Evolutionary conservation across 1,140 invertebrate species (phyloP), one percentile per base, ranked within the genome.

Genomic region (Chrysomallon squamiferum): DNA sequence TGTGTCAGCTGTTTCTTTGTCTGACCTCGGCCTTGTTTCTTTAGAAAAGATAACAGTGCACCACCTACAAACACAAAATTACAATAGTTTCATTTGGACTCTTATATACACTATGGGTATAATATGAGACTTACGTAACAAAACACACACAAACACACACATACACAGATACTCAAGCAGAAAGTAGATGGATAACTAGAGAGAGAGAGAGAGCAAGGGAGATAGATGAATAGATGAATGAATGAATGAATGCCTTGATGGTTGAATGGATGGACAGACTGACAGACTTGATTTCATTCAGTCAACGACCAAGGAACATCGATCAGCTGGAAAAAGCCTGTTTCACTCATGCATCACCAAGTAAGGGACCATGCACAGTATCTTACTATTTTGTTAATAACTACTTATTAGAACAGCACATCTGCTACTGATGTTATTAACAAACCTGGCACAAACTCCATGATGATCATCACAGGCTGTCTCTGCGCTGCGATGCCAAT

Each of bases 391-490:
- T n/a, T n/a, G n/a, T n/a, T n/a, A n/a, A n/a, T n/a, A n/a, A n/a
- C n/a, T n/a, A n/a, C n/a, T n/a, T n/a, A n/a, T n/a, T n/a, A n/a
- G n/a, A n/a, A n/a, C n/a, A n/a, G n/a, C n/a, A n/a, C n/a, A n/a
- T n/a, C n/a, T n/a, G n/a, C n/a, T n/a, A n/a, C n/a, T n/a, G n/a
- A n/a, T n/a, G n/a, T n/a, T n/a, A n/a, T n/a, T n/a, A n/a, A 66
- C 74, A 81, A 84, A 94, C 94, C 94, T 72, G 92, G 90, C n/a
- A 97, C 95, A 61, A 96, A 88, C 87, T 99, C 96, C 95, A 99
- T 97, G 25, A 98, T 94, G 78, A 99, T 98, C 96, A 98, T 98
- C 57, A 99, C 96, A 0, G 97, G 97, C 78, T 98, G 95, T 79
- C 97, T 96, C 82, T 97, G 95, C 54, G 97, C 95, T 77, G 95